These are phyloP conservation scores for Protobothrops mucrosquamatus DNA, from an alignment of 2,113 vertebrate species.

Conservation along the genomic window DNA sequence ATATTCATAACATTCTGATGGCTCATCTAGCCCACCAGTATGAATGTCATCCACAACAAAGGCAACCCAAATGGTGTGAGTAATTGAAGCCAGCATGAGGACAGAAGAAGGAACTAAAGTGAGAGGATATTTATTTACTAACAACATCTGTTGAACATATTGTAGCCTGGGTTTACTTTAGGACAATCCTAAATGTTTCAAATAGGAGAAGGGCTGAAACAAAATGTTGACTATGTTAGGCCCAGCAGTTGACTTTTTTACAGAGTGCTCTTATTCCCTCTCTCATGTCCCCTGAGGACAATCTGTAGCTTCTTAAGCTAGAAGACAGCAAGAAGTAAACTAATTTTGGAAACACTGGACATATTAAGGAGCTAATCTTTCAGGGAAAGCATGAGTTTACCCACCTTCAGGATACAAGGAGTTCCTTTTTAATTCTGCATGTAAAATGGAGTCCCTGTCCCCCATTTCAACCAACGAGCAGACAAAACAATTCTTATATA, in stretches of 20 bases:
- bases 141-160: conserved; percentile 14
- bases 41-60: conserved; percentile 28
- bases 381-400: neutral
- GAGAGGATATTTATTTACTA: conserved; percentile 31
- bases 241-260: neutral
- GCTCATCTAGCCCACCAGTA: conserved; percentile 26
- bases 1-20: conserved; percentile 33
- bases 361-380: neutral
- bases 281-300: neutral
- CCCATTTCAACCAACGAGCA: neutral
- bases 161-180: neutral
- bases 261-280: no score
- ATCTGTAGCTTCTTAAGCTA: neutral
- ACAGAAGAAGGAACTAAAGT: conserved; percentile 17
- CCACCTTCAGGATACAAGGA: neutral
- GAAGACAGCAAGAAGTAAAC: neutral
- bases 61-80: conserved; percentile 40
- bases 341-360: neutral
- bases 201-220: neutral
- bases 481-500: neutral
- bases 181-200: neutral
- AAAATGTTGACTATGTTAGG: neutral
- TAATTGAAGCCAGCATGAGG: neutral
- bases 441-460: neutral
- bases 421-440: neutral